Base-by-base conservation (phyloP, 2,888 invertebrate genomes). In the Galerucella pusilla region DNA sequence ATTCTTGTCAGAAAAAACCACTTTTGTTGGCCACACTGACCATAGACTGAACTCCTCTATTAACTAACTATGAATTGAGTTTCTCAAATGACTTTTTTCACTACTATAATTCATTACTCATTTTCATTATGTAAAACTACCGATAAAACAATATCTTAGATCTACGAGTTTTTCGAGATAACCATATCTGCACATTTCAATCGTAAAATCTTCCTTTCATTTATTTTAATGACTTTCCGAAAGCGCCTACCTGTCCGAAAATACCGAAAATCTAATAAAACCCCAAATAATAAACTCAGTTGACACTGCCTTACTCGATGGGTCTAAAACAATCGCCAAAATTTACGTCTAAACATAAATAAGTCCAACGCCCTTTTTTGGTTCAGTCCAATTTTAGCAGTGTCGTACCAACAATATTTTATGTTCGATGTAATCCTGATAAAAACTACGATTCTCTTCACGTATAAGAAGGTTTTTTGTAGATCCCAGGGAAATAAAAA, bases 281-380 rank as follows among this genome's bases (percentile, higher is more conserved):
- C 60, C 70, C 68, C 71, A 52, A 52, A 71, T 72, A 75, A 70
- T 76, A 78, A 77, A 75, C 54, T 68, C 60, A 72, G 68, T 73
- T 75, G 78, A 77, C 78, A 75, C 66, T 28, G 69, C 59, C 75
- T 54, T 64, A 60, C 66, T 72, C 49, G 60, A 64, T 54, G 46
- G 54, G 46, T 65, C 66, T 77, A 78, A 78, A 77, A 78, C 78
- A 78, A 77, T 78, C 78, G 77, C 68, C 68, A 77, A 78, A 77
- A 73, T 72, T 74, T 60, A 74, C 75, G 79, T 77, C 78, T 77
- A 77, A 78, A 77, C 80, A 70, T 75, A 77, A 80, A 80, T 79
- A 77, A 77, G 77, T 71, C 70, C 59, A 68, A 76, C 78, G 77
- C 80, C 80, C 77, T 73, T 78, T 76, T 52, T 66, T 54, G 71